These are phyloP conservation scores for Dendrolimus kikuchii DNA, from an alignment of 1,140 invertebrate genomes.

Conservation along the genomic window DNA sequence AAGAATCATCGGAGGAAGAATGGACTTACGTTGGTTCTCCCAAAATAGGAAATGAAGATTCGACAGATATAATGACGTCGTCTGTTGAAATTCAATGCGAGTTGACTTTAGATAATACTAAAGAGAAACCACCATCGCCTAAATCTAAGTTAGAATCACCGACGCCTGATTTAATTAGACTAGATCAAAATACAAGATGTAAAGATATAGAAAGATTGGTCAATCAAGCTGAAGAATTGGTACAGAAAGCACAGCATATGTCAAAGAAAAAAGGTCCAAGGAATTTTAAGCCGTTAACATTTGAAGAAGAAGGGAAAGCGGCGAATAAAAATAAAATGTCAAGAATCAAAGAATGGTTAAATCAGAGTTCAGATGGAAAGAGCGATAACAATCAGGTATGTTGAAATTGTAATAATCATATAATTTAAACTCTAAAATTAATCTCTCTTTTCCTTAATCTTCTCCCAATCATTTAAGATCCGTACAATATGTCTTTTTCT, in stretches of 20 bases:
- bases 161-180: slow-evolving; percentile 45
- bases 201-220: slow-evolving; percentile 78
- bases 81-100: slow-evolving; percentile 64
- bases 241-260: slow-evolving; percentile 67
- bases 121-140: slow-evolving; percentile 30
- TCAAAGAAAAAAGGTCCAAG: slow-evolving; percentile 63
- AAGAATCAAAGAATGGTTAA: slow-evolving; percentile 80
- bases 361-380: slow-evolving; percentile 62
- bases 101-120: slow-evolving; percentile 46
- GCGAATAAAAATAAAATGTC: slow-evolving; percentile 75
- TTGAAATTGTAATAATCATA: neutral
- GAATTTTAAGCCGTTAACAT: slow-evolving; percentile 70
- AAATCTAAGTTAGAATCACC: slow-evolving; percentile 49
- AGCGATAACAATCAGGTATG: slow-evolving; percentile 56
- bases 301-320: slow-evolving; percentile 64
- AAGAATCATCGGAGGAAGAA: slow-evolving; percentile 81
- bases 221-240: slow-evolving; percentile 81
- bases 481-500: too few relatives aligned
- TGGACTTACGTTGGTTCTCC: slow-evolving; percentile 77
- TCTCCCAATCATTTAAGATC: too few relatives aligned
- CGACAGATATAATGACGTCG: slow-evolving; percentile 67
- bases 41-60: slow-evolving; percentile 63
- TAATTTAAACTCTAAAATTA: slow-evolving; percentile 1
- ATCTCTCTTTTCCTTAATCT: neutral
- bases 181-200: slow-evolving; percentile 43